These are phyloP conservation scores for Umimayanthus chanpuru DNA, from an alignment of 92 coral and sea anemone genomes.

Conservation along the genomic window DNA sequence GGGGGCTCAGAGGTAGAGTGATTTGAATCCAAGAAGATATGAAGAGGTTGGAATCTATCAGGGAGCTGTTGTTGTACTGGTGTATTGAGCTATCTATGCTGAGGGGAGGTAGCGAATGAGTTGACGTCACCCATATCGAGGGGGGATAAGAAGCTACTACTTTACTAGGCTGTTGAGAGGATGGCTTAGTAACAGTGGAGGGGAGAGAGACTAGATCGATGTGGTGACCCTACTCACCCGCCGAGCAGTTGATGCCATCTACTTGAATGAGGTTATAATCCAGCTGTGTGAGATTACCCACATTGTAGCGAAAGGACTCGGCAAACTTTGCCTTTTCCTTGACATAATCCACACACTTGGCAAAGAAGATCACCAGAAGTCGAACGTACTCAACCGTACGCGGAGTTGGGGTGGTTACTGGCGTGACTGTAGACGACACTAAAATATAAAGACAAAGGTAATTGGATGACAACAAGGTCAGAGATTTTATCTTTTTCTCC, in stretches of 20 bases:
- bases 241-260: constrained; percentile 18
- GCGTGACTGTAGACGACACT: constrained; percentile 11
- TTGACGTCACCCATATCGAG: background rate
- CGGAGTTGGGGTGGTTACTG: background rate
- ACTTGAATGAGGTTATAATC: constrained; percentile 5
- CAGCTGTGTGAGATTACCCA: constrained; percentile 7
- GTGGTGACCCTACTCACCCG: constrained; percentile 14
- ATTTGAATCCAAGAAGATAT: too few species aligned
- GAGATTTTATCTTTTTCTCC: too few species aligned
- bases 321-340: background rate
- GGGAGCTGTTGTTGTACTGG: too few species aligned
- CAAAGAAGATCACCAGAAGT: constrained; percentile 55
- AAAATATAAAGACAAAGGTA: background rate
- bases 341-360: constrained; percentile 34
- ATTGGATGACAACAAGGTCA: background rate
- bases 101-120: background rate
- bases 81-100: too few species aligned
- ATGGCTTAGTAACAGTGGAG: background rate
- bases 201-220: background rate
- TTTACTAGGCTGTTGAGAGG: background rate
- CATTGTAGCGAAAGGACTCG: constrained; percentile 14
- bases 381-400: constrained; percentile 44
- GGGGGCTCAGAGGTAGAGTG: too few species aligned
- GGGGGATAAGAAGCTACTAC: background rate
- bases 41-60: too few species aligned